phyloP scores from a whole-genome alignment of 2,113 vertebrate genomes.

The Myotis davidii region DNA sequence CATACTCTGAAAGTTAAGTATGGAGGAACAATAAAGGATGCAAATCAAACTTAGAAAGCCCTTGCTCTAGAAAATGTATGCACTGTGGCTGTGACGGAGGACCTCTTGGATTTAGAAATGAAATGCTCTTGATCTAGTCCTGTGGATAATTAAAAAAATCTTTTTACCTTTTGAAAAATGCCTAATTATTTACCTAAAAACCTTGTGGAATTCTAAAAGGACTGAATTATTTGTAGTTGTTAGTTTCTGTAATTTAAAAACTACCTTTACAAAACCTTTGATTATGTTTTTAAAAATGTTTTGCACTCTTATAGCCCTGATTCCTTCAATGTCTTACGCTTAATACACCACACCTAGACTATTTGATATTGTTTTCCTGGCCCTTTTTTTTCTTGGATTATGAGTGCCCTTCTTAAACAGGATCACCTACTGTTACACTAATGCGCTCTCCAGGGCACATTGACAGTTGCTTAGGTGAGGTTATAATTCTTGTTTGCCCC shows the following conservation, averaged over 20 bases:
- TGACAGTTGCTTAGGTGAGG: background rate
- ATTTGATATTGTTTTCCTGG: background rate
- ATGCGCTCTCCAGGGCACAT: constrained; percentile 39
- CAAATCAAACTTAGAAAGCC: background rate
- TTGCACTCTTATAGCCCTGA: background rate
- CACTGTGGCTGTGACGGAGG: background rate
- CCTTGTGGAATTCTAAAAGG: constrained; percentile 25
- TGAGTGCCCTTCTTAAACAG: constrained; percentile 34
- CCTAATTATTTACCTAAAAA: constrained; percentile 12
- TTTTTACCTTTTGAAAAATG: constrained; percentile 38
- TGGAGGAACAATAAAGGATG: background rate
- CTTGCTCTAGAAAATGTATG: background rate
- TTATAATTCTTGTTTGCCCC: constrained; percentile 70
- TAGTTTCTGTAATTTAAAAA: constrained; percentile 29
- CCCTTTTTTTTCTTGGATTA: constrained; percentile 12
- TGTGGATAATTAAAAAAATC: background rate
- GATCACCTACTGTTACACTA: constrained; percentile 59
- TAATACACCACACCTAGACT: background rate
- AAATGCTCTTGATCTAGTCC: background rate
- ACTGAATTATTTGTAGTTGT: background rate
- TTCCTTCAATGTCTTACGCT: background rate
- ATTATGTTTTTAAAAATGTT: constrained; percentile 32
- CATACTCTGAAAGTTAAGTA: background rate
- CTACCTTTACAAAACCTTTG: constrained; percentile 15
- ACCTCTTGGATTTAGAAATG: background rate